Base-by-base conservation (phyloP, 92 coral and sea anemone species). In the Pocillopora meandrina region DNA sequence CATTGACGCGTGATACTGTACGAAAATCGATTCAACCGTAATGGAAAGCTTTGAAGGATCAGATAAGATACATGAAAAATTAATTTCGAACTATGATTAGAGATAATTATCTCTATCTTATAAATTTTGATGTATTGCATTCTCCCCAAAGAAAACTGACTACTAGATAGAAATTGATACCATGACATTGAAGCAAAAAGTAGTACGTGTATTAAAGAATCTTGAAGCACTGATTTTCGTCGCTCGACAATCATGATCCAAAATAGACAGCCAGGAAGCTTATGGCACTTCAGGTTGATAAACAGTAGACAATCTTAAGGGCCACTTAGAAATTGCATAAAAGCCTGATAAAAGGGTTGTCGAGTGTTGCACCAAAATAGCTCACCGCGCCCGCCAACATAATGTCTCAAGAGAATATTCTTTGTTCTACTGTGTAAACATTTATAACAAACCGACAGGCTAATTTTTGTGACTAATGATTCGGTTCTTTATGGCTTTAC, bases 361-460 rank as follows among this genome's bases (percentile, higher is more conserved):
- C 17, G 73, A 42, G 12, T 70, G 35, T 15, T 70, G 74, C 42
- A 42, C 55, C 15, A 34, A 61, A 61, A 76, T 34, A 33, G 34
- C 55, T 61, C 23, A 55, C 20, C 34, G 5, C 21, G 61, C 12
- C 36, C 34, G 76, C 47, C 61, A 16, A 7, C 36, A 7, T 36
- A 35, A 19, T 57, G 63, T 42, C 69, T 20, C 10, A 7, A 16
- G 20, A 55, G 84, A 56, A 33, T 15, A 18, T 13, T 21, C 64
- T 69, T 67, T 80, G 84, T 66, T 56, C 18, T 68, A 9, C 77
- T 71, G 71, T 57, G 67, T 56, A 81, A 81, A 71, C 76, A 81
- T 52, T 18, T 69, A 12, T 19, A 57, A 17, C 74, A 58, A 70
- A n/a, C 20, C n/a, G 77, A 81, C 59, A 61, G 77, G 21, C 60